A percentile compares a stretch with the other conserved stretches of the same genome.
Evolutionary conservation across 1,140 invertebrate species (phyloP).

Genomic region (Saccostrea echinata): DNA sequence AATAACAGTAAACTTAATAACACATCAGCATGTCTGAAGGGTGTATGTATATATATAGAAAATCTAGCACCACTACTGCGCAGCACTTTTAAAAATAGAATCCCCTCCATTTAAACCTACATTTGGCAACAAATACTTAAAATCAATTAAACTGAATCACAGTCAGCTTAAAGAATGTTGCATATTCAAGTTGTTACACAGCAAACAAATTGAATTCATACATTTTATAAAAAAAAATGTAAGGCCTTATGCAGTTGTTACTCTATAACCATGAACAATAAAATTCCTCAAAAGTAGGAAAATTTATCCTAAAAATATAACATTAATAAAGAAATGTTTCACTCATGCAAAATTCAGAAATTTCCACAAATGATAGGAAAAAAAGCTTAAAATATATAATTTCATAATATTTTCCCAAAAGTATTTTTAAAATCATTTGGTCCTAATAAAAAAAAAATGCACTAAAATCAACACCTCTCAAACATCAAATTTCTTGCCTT

Average conservation of each 20-base stretch:
- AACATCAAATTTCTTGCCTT: constrained; percentile 4
- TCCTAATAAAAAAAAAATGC: background rate
- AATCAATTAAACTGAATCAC: no score
- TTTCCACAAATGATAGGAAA: no score
- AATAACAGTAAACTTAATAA: no score
- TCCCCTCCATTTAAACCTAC: background rate
- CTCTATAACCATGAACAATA: no score
- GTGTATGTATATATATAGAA: background rate
- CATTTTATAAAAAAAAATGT: background rate
- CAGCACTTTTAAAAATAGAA: background rate
- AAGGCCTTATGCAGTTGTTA: background rate
- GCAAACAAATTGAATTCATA: no score
- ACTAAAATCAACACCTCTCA: background rate
- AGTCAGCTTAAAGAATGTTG: no score
- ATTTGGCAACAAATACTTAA: background rate
- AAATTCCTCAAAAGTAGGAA: no score
- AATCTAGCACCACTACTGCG: background rate
- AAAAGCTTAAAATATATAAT: background rate
- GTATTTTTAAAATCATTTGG: background rate
- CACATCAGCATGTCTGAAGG: background rate
- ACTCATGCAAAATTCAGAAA: no score
- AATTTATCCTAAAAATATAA: no score
- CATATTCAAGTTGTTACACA: no score
- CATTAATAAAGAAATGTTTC: no score
- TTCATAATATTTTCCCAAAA: background rate